phyloP scores from a whole-genome alignment of 2,113 vertebrate species.

The Lethenteron reissneri region DNA sequence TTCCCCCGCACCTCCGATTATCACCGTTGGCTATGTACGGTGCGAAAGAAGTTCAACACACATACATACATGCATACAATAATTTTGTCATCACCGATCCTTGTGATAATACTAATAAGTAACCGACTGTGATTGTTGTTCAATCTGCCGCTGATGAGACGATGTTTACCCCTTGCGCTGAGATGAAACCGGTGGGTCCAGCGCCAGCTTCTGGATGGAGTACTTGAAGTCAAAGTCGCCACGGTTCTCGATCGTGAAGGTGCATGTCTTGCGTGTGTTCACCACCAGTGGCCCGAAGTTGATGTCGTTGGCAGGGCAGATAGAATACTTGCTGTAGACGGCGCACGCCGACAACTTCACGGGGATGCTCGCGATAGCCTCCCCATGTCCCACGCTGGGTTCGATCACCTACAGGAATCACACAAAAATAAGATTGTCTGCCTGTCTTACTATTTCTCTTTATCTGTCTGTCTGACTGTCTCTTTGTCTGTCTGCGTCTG shows the following conservation, averaged over 20 bases:
- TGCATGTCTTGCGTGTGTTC: conserved; percentile 24
- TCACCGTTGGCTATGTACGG: no score
- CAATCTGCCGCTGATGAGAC: no score
- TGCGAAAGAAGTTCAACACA: no score
- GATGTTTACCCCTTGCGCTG: conserved; percentile 24
- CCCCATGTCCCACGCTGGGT: conserved; percentile 22
- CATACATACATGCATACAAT: no score
- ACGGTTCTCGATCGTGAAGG: conserved; percentile 42
- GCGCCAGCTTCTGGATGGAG: conserved; percentile 18
- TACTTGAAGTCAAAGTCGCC: conserved; percentile 34
- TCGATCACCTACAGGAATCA: conserved; percentile 41
- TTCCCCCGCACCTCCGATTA: no score
- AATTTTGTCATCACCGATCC: no score
- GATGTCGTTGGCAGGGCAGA: conserved; percentile 31
- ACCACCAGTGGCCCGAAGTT: conserved; percentile 38
- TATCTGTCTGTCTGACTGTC: no score
- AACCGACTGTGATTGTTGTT: no score
- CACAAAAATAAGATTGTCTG: neutral
- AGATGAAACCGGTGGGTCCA: conserved; percentile 10
- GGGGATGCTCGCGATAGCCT: conserved; percentile 28
- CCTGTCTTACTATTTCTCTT: no score
- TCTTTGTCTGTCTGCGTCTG: no score
- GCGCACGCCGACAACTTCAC: conserved; percentile 33
- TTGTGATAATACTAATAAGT: no score
- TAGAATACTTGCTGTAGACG: conserved; percentile 38